phyloP scores from a whole-genome alignment of 2,888 invertebrate genomes.

The Meteorus cinctellus region DNA sequence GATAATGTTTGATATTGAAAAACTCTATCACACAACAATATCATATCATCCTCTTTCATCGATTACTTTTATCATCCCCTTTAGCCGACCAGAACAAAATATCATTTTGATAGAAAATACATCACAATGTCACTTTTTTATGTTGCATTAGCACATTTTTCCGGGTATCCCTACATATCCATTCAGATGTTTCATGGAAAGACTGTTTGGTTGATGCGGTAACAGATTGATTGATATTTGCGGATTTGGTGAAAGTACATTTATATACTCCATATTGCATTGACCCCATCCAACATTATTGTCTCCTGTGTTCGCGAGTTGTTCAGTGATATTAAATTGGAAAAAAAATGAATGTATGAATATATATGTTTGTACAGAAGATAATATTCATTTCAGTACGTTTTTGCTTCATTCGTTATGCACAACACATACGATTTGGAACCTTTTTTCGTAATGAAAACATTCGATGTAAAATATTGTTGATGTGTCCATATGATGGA shows the following conservation, averaged over 20 bases:
- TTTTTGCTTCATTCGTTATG: neutral
- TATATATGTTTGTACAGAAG: neutral
- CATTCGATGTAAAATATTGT: neutral
- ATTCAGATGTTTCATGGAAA: neutral
- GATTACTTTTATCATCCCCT: neutral
- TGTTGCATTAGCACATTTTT: neutral
- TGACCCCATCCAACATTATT: constrained; percentile 3
- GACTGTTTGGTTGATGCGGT: constrained; percentile 6
- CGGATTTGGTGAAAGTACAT: neutral
- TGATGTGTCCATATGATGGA: neutral
- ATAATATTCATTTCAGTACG: neutral
- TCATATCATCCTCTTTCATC: neutral
- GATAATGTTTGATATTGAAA: neutral
- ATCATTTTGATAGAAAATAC: neutral
- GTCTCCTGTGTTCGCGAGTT: neutral
- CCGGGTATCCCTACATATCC: neutral
- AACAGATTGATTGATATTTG: neutral
- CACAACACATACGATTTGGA: neutral
- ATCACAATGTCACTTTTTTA: neutral
- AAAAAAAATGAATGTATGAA: neutral
- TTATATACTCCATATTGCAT: neutral
- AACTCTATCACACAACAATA: neutral
- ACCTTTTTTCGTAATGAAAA: constrained; percentile 13
- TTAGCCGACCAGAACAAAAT: neutral
- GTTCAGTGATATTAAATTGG: neutral